Conservation (phyloP, 2,888 invertebrate genomes). For the Amphipyra berbera region DNA sequence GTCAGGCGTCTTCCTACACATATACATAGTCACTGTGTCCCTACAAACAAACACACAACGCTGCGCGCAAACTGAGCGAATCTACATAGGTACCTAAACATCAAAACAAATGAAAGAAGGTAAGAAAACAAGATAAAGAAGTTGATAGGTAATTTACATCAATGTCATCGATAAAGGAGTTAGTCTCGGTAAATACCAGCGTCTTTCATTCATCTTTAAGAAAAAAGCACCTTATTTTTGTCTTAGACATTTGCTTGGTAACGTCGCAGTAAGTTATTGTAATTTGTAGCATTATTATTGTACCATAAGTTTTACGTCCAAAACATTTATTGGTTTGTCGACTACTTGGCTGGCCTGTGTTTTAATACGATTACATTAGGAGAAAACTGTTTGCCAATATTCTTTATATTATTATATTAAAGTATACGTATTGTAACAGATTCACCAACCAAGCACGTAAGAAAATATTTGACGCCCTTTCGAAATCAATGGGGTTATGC, state of each 20-base stretch:
- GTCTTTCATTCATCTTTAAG: slow-evolving; percentile 48
- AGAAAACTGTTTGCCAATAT: slow-evolving; percentile 4
- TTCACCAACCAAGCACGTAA: no score
- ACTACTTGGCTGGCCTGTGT: slow-evolving; percentile 6
- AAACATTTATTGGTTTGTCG: slow-evolving; percentile 35
- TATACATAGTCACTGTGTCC: no score
- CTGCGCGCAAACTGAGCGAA: no score
- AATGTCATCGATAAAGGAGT: slow-evolving; percentile 54
- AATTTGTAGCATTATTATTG: slow-evolving; percentile 57
- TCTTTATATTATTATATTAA: not conserved
- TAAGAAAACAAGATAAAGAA: slow-evolving; percentile 49
- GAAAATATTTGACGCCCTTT: no score
- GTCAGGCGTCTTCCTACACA: no score
- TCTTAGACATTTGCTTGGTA: slow-evolving; percentile 48
- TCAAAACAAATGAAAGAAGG: slow-evolving; percentile 41
- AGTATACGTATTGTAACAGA: no score
- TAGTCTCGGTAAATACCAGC: slow-evolving; percentile 43
- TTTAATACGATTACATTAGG: slow-evolving; percentile 32
- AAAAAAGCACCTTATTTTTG: slow-evolving; percentile 44
- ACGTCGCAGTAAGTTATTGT: slow-evolving; percentile 49
- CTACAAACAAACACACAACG: no score
- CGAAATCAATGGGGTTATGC: no score
- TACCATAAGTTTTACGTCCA: slow-evolving; percentile 34
- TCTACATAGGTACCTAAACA: no score
- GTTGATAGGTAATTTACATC: slow-evolving; percentile 50